phyloP scores from a whole-genome alignment of 2,888 invertebrate genomes.

The Tiliacea citrago region DNA sequence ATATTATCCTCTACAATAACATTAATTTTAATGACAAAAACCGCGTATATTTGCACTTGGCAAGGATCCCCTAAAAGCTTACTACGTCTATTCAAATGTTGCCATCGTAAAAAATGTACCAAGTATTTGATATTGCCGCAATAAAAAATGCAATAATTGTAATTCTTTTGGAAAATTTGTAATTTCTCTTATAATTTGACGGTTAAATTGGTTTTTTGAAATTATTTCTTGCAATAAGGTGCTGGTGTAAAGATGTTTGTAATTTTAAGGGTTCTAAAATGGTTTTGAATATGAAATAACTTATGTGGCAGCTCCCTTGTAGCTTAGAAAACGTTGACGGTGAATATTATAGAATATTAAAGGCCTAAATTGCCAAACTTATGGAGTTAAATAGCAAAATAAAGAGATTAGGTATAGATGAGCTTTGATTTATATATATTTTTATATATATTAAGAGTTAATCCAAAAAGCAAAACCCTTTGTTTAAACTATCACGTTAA shows the following conservation, averaged over 20 bases:
- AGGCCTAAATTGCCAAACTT: not conserved
- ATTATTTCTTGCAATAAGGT: constrained; percentile 62
- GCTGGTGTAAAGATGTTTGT: constrained; percentile 9
- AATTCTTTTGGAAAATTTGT: constrained; percentile 81
- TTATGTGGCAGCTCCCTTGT: not conserved
- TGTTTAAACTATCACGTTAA: too few species aligned
- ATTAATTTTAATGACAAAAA: constrained; percentile 88
- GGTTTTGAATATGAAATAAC: constrained; percentile 31
- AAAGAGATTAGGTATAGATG: not conserved
- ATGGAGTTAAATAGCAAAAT: not conserved
- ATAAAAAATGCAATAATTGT: constrained; percentile 84
- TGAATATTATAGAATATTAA: too few species aligned
- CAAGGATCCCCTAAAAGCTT: constrained; percentile 75
- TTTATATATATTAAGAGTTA: too few species aligned
- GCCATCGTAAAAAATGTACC: constrained; percentile 81
- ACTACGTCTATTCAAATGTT: constrained; percentile 82
- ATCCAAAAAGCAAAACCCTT: not conserved
- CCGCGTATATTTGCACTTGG: constrained; percentile 79
- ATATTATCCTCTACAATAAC: constrained; percentile 78
- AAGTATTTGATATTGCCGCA: constrained; percentile 78
- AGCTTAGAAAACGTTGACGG: not conserved
- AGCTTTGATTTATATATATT: not conserved
- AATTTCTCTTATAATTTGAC: constrained; percentile 83
- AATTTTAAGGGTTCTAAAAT: constrained; percentile 19
- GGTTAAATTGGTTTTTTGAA: constrained; percentile 77